Evolutionary conservation across 2,113 vertebrate genomes (phyloP), one percentile per base, ranked within the genome.

Genomic region (Dolichotis patagonum): DNA sequence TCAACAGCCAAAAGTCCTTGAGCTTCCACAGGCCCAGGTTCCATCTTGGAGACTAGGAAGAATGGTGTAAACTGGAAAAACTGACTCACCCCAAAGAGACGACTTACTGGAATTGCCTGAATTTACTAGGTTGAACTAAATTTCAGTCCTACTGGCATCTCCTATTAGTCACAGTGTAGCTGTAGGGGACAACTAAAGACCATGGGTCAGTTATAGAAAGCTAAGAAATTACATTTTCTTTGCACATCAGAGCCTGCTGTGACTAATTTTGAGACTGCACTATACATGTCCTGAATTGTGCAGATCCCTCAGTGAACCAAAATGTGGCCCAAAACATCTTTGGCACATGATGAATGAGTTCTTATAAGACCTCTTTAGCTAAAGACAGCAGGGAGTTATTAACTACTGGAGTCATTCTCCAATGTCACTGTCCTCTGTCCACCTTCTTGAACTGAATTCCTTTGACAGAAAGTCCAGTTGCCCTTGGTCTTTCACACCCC

Each of bases 81-180:
- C 13, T 84, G 90, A 96, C 75, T 97, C 90, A 96, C 75, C 67
- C 54, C 10, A 52, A 92, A 54, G 52, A 91, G 71, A 56, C 12
- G 4, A 26, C n/a, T 96, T 89, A 82, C 88, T 91, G 80, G 86
- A 97, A 93, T 38, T 67, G 67, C 94, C 43, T 5, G 35, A 63
- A 49, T 89, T 49, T 85, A 90, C 56, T 88, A 88, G 81, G 43
- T 5, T 87, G 52, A 35, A 95, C 62, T 38, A 43, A 83, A 81
- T 46, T 78, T 88, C 41, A 78, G 60, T 69, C 90, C 95, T 77
- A 30, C 17, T 49, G 13, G 17, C 46, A 83, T 26, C 38, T 81
- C 49, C 82, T 71, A 87, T 92, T 67, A 85, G 89, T 97, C 89
- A 97, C n/a, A 73, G 26, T 83, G 67, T 91, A 54, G 80, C 58